Conservation (phyloP, 2,113 vertebrate genomes). For the Prionailurus bengalensis region DNA sequence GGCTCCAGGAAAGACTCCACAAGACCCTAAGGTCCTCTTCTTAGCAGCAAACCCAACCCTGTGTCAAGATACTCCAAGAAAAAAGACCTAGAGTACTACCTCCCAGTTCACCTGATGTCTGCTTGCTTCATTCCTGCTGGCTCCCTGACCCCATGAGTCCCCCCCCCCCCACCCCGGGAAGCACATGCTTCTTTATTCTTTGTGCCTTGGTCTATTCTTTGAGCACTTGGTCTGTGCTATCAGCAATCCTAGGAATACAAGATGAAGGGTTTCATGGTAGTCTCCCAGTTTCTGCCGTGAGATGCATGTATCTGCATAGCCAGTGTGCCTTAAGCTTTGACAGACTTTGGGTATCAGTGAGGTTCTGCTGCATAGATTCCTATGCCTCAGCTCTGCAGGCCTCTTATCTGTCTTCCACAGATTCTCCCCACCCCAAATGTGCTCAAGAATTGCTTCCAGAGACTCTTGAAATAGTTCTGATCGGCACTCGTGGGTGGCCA, state of each 20-base stretch:
- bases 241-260: neutral
- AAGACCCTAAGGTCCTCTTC: neutral
- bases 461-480: neutral
- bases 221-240: neutral
- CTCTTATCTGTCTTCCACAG: neutral
- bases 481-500: neutral
- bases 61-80: no score
- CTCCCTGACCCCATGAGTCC: neutral
- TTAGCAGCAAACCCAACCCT: neutral
- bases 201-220: neutral
- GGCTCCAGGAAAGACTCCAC: neutral
- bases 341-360: neutral
- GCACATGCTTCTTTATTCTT: neutral
- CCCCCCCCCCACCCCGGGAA: neutral
- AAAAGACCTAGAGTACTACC: neutral
- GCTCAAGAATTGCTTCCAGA: accelerated
- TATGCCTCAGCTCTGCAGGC: neutral
- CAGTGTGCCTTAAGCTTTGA: neutral
- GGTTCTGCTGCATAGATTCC: no score
- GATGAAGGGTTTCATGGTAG: neutral
- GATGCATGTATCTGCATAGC: neutral
- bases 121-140: neutral
- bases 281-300: neutral
- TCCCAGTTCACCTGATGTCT: neutral
- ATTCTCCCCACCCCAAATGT: no score